These are phyloP conservation scores for Rhabditoides inermis DNA, from an alignment of 2,888 invertebrate genomes.

Conservation along the genomic window DNA sequence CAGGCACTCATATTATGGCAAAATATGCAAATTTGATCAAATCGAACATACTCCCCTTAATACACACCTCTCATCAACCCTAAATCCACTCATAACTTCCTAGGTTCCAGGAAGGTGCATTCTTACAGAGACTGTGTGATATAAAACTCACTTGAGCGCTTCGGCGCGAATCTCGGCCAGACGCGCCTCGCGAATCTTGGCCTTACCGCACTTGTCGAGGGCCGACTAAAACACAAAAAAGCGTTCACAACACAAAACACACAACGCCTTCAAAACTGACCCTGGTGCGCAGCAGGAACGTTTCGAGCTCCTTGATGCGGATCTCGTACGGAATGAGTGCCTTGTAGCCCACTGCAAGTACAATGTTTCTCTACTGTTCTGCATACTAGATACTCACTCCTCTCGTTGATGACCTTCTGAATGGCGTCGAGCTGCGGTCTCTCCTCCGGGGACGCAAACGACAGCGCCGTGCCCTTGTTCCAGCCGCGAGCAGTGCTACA, in stretches of 20 bases:
- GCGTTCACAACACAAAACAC: background rate
- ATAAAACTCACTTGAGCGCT: no score
- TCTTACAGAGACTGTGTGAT: no score
- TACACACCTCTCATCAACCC: no score
- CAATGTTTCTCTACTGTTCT: constrained; percentile 1
- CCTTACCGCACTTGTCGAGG: constrained; percentile 82
- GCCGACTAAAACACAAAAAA: constrained; percentile 64
- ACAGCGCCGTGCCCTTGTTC: constrained; percentile 52
- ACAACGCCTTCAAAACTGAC: constrained; percentile 33
- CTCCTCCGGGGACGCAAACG: constrained; percentile 43
- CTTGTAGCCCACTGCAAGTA: constrained; percentile 41
- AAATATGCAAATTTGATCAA: no score
- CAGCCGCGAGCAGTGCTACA: constrained; percentile 58
- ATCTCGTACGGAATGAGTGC: constrained; percentile 77
- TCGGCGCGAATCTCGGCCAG: constrained; percentile 90
- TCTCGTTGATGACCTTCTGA: constrained; percentile 58
- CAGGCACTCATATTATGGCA: no score
- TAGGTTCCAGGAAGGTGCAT: no score
- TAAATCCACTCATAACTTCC: no score
- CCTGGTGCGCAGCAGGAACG: constrained; percentile 83
- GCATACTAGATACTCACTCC: constrained; percentile 26
- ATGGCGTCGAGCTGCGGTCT: constrained; percentile 26
- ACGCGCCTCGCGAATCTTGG: constrained; percentile 84
- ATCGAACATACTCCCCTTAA: no score
- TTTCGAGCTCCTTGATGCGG: constrained; percentile 86